Percentiles rank a stretch among this genome's conserved stretches.
phyloP scores from a whole-genome alignment of 2,113 vertebrate species.

The Myxocyprinus asiaticus region DNA sequence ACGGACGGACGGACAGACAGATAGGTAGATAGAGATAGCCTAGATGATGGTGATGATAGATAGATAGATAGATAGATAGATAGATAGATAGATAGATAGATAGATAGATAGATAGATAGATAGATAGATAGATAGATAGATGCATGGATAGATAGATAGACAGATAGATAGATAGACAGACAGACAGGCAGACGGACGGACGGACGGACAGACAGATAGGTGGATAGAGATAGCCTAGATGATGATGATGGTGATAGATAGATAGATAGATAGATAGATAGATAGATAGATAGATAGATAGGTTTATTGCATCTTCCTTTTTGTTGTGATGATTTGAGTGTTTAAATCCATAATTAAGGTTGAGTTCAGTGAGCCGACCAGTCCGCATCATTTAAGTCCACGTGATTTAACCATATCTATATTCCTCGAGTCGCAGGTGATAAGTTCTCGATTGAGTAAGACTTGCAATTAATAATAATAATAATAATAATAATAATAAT shows the following conservation, averaged over 20 bases:
- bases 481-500: neutral
- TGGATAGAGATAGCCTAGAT: neutral
- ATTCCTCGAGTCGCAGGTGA: slow-evolving; percentile 24
- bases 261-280: neutral
- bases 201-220: neutral
- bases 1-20: neutral
- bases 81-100: no score
- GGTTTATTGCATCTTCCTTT: neutral
- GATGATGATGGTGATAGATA: neutral
- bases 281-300: neutral
- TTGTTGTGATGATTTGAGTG: neutral
- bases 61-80: no score
- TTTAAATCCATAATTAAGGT: neutral
- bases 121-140: no score
- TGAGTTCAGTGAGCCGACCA: neutral
- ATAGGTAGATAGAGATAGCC: neutral
- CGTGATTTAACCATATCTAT: neutral
- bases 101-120: no score
- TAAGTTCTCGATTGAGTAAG: neutral
- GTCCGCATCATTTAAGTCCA: neutral
- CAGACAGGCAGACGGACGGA: no score
- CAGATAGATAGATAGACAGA: no score
- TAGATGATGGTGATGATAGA: neutral
- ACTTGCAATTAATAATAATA: neutral
- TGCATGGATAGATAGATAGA: no score